phyloP scores from a whole-genome alignment of 2,113 vertebrate genomes.

The Clarias magur region DNA sequence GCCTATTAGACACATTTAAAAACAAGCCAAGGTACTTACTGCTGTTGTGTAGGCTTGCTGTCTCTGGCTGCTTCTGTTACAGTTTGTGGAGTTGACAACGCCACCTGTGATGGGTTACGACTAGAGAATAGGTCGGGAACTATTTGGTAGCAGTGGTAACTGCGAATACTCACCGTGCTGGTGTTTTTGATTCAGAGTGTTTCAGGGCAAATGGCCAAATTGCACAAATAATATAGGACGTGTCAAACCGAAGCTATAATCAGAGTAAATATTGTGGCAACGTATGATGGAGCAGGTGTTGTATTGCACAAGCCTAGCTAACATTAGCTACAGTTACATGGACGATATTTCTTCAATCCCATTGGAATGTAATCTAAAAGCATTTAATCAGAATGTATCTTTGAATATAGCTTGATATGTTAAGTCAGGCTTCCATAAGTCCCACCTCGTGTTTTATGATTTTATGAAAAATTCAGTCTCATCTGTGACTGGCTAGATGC shows the following conservation, averaged over 20 bases:
- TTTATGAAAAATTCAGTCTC: too few relatives aligned
- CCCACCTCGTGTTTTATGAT: too few relatives aligned
- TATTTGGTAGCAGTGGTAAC: background rate
- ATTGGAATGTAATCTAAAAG: too few relatives aligned
- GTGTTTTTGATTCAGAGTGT: background rate
- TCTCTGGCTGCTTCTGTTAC: background rate
- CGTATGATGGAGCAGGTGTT: background rate
- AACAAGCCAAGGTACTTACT: background rate
- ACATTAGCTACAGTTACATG: slow-evolving; percentile 2
- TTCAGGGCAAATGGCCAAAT: background rate
- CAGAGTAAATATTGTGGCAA: background rate
- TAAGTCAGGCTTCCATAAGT: too few relatives aligned
- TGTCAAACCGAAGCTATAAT: background rate
- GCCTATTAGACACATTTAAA: background rate
- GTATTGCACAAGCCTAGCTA: slow-evolving; percentile 19
- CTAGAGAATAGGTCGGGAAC: background rate
- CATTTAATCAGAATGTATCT: too few relatives aligned
- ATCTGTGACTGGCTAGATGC: too few relatives aligned
- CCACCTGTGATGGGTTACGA: background rate
- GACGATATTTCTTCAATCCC: too few relatives aligned
- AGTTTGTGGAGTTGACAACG: background rate
- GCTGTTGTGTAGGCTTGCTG: too few relatives aligned
- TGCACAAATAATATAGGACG: background rate
- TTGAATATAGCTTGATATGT: too few relatives aligned
- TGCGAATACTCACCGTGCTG: background rate